Conservation (phyloP, 2,888 invertebrate genomes). For the Tenodera sinensis region DNA sequence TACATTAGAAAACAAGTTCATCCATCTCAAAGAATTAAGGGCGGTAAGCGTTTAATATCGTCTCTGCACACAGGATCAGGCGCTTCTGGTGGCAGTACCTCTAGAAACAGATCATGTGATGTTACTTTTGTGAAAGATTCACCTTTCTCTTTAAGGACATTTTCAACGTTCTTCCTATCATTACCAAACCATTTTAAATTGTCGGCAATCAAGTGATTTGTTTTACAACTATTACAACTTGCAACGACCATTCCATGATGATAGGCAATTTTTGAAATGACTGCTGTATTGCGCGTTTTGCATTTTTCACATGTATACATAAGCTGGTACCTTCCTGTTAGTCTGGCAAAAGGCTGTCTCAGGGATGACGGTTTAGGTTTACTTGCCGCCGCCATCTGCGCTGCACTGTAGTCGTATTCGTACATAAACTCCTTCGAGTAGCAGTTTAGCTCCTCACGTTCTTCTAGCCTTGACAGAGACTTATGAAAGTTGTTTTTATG, state of each 20-base stretch:
- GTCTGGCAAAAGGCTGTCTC: slow-evolving; percentile 32
- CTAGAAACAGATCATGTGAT: neutral
- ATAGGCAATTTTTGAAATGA: slow-evolving; percentile 82
- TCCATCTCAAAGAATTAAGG: neutral
- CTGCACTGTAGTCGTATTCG: no score
- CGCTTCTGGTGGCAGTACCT: neutral
- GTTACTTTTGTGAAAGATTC: slow-evolving; percentile 60
- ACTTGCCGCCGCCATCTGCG: no score
- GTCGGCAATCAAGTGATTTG: slow-evolving; percentile 92
- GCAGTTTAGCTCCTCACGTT: neutral
- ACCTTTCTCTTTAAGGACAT: slow-evolving; percentile 81
- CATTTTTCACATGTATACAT: slow-evolving; percentile 90
- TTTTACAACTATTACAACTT: slow-evolving; percentile 79
- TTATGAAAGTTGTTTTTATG: neutral
- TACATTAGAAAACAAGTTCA: no score
- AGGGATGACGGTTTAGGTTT: neutral
- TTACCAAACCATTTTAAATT: slow-evolving; percentile 93
- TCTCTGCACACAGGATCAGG: neutral
- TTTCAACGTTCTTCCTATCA: slow-evolving; percentile 82
- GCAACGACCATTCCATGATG: slow-evolving; percentile 89
- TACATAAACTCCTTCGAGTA: neutral
- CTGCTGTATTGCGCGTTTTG: slow-evolving; percentile 67
- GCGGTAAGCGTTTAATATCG: neutral
- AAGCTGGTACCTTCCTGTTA: slow-evolving; percentile 62
- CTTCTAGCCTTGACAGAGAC: neutral